These are phyloP conservation scores for Cnemophilus loriae DNA, from an alignment of 2,113 vertebrate species.

Conservation along the genomic window DNA sequence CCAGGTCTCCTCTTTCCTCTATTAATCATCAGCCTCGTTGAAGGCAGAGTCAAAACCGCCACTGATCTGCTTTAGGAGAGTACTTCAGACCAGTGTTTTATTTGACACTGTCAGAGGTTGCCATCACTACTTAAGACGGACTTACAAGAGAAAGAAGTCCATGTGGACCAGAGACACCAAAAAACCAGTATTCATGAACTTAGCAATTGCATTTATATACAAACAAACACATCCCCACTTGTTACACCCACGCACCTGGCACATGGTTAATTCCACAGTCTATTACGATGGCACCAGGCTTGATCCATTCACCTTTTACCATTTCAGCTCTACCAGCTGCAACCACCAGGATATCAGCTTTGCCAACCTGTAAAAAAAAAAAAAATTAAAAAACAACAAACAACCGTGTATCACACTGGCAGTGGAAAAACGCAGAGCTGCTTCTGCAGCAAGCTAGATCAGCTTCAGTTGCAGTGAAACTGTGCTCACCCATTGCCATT, in stretches of 20 bases:
- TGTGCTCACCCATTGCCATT: not conserved
- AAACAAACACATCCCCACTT: not conserved
- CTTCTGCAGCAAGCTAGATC: not conserved
- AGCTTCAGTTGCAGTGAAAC: not conserved
- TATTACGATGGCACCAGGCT: slow-evolving; percentile 92
- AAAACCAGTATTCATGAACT: slow-evolving; percentile 22
- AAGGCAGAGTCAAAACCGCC: not conserved
- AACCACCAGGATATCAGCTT: slow-evolving; percentile 94
- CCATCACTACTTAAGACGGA: not conserved
- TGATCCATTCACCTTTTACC: slow-evolving; percentile 96
- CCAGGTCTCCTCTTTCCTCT: not conserved
- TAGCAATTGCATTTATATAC: slow-evolving; percentile 17
- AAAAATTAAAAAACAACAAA: not conserved
- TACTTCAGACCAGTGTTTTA: not conserved
- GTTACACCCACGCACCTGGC: slow-evolving; percentile 74
- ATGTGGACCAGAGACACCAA: not conserved
- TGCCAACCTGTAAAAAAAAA: slow-evolving; percentile 72
- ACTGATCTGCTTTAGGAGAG: not conserved
- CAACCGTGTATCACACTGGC: not conserved
- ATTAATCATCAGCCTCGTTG: not conserved
- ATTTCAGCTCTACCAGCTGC: slow-evolving; percentile 92
- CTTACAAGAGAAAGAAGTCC: not conserved
- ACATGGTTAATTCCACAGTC: slow-evolving; percentile 97
- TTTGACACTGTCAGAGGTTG: not conserved
- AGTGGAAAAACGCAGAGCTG: not conserved